phyloP scores from a whole-genome alignment of 2,113 vertebrate species.

The Dolichallabes microphthalmus region DNA sequence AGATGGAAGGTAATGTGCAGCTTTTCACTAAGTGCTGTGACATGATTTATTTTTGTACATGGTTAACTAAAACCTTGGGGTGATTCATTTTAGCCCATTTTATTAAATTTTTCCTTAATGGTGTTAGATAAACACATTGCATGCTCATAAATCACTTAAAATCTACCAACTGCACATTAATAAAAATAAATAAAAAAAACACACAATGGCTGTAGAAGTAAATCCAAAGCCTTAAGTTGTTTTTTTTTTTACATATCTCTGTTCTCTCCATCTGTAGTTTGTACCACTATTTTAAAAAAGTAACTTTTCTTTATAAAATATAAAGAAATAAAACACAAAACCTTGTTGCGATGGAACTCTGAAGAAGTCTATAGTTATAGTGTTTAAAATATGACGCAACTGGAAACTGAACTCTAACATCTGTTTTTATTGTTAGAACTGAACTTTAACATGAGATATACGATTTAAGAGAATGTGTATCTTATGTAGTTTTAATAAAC shows the following conservation, averaged over 20 bases:
- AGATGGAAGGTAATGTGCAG: neutral
- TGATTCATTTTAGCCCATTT: neutral
- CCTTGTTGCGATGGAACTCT: neutral
- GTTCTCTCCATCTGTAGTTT: neutral
- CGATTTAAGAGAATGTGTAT: neutral
- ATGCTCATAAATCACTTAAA: neutral
- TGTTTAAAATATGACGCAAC: neutral
- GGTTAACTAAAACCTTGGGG: neutral
- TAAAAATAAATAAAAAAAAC: neutral
- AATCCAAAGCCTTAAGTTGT: neutral
- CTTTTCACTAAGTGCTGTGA: neutral
- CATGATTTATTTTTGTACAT: conserved; percentile 6
- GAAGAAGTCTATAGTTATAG: neutral
- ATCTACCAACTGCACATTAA: neutral
- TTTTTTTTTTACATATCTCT: neutral
- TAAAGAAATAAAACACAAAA: neutral
- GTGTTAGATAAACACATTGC: neutral
- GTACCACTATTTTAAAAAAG: no score
- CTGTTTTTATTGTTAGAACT: no score
- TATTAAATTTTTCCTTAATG: neutral
- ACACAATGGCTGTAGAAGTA: neutral
- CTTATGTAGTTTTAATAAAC: neutral
- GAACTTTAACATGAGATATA: neutral
- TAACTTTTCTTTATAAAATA: neutral
- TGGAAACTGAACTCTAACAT: neutral